These are phyloP conservation scores for Thymelicus acteon DNA, from an alignment of 2,888 invertebrate genomes.

Conservation along the genomic window DNA sequence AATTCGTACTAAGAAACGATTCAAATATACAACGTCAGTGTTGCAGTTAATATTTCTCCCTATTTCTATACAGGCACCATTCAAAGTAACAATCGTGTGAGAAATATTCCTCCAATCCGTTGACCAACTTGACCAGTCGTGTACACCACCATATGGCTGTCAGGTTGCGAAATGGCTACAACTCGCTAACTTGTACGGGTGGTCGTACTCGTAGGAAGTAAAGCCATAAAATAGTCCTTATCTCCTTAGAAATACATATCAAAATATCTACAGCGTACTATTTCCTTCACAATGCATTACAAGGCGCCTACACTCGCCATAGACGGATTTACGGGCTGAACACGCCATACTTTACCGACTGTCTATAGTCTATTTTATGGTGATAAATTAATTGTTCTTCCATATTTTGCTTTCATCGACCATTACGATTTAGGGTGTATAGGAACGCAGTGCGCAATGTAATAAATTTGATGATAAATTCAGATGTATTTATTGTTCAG, in stretches of 20 bases:
- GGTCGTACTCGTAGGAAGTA: slow-evolving; percentile 26
- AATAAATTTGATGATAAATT: not conserved
- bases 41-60: no score
- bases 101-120: no score
- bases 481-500: not conserved
- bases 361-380: slow-evolving; percentile 35
- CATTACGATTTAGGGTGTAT: not conserved
- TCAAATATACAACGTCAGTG: no score
- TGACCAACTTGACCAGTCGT: not conserved
- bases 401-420: slow-evolving; percentile 23
- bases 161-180: slow-evolving; percentile 39
- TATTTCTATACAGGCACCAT: no score
- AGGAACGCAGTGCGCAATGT: not conserved
- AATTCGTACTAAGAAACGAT: no score
- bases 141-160: slow-evolving; percentile 40
- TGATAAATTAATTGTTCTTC: slow-evolving; percentile 42
- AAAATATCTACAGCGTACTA: not conserved
- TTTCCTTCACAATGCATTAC: slow-evolving; percentile 37
- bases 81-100: no score
- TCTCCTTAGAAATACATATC: slow-evolving; percentile 24
- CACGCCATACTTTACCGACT: slow-evolving; percentile 43
- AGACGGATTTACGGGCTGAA: slow-evolving; percentile 43
- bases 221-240: slow-evolving; percentile 26
- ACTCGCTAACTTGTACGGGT: slow-evolving; percentile 32
- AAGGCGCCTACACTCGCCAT: slow-evolving; percentile 42